Conservation (phyloP, 2,888 invertebrate genomes). For the Philereme transversata region DNA sequence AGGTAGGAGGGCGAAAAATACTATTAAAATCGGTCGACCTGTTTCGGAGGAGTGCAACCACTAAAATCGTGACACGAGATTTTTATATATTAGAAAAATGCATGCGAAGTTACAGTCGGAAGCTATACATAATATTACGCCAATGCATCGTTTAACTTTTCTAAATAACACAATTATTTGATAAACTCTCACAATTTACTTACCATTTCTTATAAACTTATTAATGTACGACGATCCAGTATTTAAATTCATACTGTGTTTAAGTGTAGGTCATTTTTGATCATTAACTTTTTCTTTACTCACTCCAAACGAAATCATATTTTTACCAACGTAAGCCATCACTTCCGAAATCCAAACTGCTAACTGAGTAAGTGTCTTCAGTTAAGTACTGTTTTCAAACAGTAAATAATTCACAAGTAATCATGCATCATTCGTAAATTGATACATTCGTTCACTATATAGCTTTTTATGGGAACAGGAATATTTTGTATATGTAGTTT, state of each 20-base stretch:
- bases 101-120: too few species aligned
- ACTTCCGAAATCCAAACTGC: not conserved
- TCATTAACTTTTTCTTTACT: too few species aligned
- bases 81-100: too few species aligned
- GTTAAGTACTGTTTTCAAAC: not conserved
- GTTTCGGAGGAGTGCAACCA: too few species aligned
- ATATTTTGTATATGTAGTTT: too few species aligned
- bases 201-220: slow-evolving; percentile 20
- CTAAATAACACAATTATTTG: not conserved
- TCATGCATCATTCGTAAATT: slow-evolving; percentile 20
- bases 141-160: too few species aligned
- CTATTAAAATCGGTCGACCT: too few species aligned
- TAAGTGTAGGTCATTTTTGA: slow-evolving; percentile 5
- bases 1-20: too few species aligned
- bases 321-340: not conserved
- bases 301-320: not conserved
- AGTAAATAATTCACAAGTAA: slow-evolving; percentile 10
- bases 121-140: too few species aligned
- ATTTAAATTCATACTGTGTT: not conserved
- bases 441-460: slow-evolving; percentile 9
- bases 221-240: slow-evolving; percentile 21
- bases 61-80: too few species aligned
- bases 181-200: not conserved
- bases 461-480: not conserved
- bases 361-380: not conserved